Conservation (phyloP, 2,113 vertebrate genomes). For the Diadophis punctatus region DNA sequence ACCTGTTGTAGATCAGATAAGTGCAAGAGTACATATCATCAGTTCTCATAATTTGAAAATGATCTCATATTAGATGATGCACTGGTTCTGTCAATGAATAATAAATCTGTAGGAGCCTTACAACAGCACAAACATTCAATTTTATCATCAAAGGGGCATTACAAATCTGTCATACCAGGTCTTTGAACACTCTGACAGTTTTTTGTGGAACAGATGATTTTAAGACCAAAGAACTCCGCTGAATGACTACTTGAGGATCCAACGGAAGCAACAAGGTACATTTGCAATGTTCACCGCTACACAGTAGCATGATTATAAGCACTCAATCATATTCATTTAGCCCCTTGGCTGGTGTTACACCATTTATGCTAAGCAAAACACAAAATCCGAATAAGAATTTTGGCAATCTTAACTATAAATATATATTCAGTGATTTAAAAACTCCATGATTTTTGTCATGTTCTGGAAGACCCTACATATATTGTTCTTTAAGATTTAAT, state of each 20-base stretch:
- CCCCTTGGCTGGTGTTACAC: background rate
- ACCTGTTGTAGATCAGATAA: background rate
- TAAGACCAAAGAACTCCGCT: background rate
- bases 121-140: background rate
- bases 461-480: background rate
- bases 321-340: background rate
- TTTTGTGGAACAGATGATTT: background rate
- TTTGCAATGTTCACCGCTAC: background rate
- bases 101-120: background rate
- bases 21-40: background rate
- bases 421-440: slow-evolving; percentile 8
- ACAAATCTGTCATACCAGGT: background rate
- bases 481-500: background rate
- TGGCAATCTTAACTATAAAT: background rate
- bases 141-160: background rate
- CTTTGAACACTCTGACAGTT: background rate
- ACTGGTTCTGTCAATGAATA: background rate
- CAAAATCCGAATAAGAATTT: background rate
- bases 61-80: background rate
- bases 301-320: background rate
- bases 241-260: background rate
- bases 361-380: background rate
- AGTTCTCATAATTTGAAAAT: background rate
- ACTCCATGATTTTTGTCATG: background rate
- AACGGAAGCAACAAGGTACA: background rate